Evolutionary conservation across 2,797 vertebrate genomes (phyloP).

Genomic region (Gallinago nigripennis): DNA sequence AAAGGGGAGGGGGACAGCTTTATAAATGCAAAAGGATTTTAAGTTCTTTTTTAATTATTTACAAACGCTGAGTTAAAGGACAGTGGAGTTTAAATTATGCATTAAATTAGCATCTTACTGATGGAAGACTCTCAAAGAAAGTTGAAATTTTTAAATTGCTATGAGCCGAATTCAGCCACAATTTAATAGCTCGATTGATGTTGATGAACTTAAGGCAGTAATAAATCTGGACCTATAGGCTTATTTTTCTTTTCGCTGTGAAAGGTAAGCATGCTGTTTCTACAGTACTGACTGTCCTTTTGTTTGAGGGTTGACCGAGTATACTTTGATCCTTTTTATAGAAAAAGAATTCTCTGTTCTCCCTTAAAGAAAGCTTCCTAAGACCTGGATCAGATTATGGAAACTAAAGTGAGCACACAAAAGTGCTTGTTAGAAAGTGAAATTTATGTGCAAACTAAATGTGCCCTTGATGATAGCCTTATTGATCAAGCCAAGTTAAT

Average conservation of each 20-base stretch:
- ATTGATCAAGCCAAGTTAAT: conserved; percentile 63
- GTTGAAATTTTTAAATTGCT: conserved; percentile 24
- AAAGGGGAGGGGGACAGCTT: conserved; percentile 37
- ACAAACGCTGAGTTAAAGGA: conserved; percentile 72
- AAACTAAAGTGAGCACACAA: conserved; percentile 50
- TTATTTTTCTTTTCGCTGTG: conserved; percentile 44
- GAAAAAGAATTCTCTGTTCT: conserved; percentile 65
- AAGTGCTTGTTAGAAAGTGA: conserved; percentile 66
- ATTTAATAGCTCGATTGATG: conserved; percentile 35
- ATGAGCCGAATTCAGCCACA: conserved; percentile 6
- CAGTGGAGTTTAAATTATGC: conserved; percentile 73
- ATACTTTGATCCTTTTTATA: conserved; percentile 63
- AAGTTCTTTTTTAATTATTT: conserved; percentile 72
- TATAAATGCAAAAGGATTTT: conserved; percentile 41
- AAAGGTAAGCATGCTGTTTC: conserved; percentile 63
- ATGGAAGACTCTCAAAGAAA: conserved; percentile 51
- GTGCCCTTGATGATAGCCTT: conserved; percentile 54
- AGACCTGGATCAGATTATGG: conserved; percentile 57
- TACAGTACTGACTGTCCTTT: conserved; percentile 48
- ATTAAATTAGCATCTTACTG: conserved; percentile 74
- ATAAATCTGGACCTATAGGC: neutral
- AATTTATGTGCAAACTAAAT: conserved; percentile 63
- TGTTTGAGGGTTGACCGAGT: conserved; percentile 53
- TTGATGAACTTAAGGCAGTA: conserved; percentile 37
- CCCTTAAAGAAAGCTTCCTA: conserved; percentile 60